Percentiles rank a stretch among this genome's conserved stretches.
These are phyloP conservation scores for Neogale vison DNA, from an alignment of 2,113 vertebrate species.

Conservation along the genomic window DNA sequence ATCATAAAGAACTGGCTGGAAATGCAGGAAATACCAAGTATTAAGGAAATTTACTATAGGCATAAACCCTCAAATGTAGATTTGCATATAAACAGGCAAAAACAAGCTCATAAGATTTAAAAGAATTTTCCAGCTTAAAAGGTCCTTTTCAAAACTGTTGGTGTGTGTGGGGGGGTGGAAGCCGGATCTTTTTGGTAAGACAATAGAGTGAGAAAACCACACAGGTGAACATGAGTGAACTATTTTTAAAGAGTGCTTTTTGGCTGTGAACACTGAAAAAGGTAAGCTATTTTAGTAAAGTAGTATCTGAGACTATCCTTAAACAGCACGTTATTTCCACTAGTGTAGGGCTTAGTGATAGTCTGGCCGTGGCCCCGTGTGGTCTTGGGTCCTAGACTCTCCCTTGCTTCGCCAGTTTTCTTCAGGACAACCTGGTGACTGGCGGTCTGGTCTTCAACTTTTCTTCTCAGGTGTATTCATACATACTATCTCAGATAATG, in stretches of 20 bases:
- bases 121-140: not conserved
- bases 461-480: not conserved
- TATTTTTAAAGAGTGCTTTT: not conserved
- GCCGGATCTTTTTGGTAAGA: not conserved
- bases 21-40: not conserved
- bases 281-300: not conserved
- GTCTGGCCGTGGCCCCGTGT: not conserved
- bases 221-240: not conserved
- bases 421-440: not conserved
- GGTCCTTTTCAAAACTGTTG: not conserved
- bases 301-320: not conserved
- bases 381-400: not conserved
- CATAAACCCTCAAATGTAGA: not conserved
- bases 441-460: not conserved
- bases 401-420: not conserved
- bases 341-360: not conserved
- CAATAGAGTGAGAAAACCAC: not conserved
- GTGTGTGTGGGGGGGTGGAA: not conserved
- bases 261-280: not conserved
- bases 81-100: not conserved
- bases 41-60: conserved; percentile 1
- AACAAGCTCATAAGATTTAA: not conserved
- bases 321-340: not conserved
- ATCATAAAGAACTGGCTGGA: not conserved
- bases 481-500: not conserved